Base-by-base conservation (phyloP, 2,888 invertebrate genomes). In the Bursaphelenchus okinawaensis region DNA sequence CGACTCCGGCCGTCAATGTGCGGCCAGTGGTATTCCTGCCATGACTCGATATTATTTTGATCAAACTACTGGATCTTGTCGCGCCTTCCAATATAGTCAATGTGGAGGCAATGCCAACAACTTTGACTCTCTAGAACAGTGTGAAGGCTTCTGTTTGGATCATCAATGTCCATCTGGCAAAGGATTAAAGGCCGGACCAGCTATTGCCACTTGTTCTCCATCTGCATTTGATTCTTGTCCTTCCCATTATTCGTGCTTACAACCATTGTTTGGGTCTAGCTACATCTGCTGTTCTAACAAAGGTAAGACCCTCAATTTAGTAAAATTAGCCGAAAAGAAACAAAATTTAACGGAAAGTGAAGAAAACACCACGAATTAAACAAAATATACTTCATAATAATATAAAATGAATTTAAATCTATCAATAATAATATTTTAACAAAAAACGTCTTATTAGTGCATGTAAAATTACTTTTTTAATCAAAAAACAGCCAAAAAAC, bases 141-240 rank as follows among this genome's bases (percentile, higher is more conserved):
- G 81, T 63, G 81, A 81, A 68, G 81, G 81, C 12, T 81, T 81
- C 71, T 81, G 81, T 71, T 71, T 81, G 59, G 78, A 80, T 57
- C 66, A 74, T 28, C 80, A 80, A 69, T 80, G 80, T 56, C 71
- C 75, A 31, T 51, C 61, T 20, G 70, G 71, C 19, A 52, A 20
- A 9, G 70, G 71, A 29, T 31, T 69, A 26, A 71, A 77, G 31
- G 75, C 80, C 55, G 80, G 80, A 0, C 77, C 80, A 3, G 71
- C 77, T 12, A 74, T 78, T 63, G 80, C 80, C 20, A 74, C 74
- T 26, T 80, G 80, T 54, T 68, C 74, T 3, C 72, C 73, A 31
- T 63, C 71, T 12, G 63, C 70, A 16, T 71, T 68, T 29, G 70
- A 69, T 58, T 74, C 77, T 40, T 80, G 80, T 63, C 80, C 80